Conservation (phyloP, 2,113 vertebrate genomes). For the Nipponia nippon region DNA sequence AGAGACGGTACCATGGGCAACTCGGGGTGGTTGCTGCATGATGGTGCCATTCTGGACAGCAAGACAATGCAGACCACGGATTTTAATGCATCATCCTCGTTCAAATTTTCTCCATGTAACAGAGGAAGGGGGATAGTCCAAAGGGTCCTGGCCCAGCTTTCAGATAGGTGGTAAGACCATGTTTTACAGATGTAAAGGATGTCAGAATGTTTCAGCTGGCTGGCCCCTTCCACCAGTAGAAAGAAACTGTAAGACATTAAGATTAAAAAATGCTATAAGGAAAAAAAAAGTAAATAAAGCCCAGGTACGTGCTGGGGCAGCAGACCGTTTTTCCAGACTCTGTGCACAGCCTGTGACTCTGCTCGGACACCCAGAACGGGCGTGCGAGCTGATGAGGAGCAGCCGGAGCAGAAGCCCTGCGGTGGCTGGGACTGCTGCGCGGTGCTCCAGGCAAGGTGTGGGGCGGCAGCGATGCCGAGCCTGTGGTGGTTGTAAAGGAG, state of each 20-base stretch:
- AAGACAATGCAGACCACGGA: rapidly evolving
- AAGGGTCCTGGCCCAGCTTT: neutral
- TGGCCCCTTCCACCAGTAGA: neutral
- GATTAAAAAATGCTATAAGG: neutral
- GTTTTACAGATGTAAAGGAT: neutral
- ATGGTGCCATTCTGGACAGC: neutral
- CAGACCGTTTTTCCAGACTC: neutral
- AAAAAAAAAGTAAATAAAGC: neutral
- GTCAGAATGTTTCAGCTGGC: neutral
- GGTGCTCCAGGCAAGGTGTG: neutral
- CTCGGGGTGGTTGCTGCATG: rapidly evolving
- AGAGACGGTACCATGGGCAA: rapidly evolving
- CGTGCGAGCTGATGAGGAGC: neutral
- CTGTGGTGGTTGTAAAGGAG: neutral
- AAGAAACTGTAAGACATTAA: neutral
- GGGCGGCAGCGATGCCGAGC: neutral
- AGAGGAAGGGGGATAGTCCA: neutral
- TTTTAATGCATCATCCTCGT: neutral
- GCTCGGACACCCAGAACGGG: neutral
- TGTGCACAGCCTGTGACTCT: neutral
- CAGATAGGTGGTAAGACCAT: neutral
- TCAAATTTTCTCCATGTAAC: neutral
- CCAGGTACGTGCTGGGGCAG: neutral
- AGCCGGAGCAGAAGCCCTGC: neutral
- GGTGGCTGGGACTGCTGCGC: rapidly evolving